Evolutionary conservation across 2,888 invertebrate species (phyloP).

Genomic region (Sphaeridia pumilis): DNA sequence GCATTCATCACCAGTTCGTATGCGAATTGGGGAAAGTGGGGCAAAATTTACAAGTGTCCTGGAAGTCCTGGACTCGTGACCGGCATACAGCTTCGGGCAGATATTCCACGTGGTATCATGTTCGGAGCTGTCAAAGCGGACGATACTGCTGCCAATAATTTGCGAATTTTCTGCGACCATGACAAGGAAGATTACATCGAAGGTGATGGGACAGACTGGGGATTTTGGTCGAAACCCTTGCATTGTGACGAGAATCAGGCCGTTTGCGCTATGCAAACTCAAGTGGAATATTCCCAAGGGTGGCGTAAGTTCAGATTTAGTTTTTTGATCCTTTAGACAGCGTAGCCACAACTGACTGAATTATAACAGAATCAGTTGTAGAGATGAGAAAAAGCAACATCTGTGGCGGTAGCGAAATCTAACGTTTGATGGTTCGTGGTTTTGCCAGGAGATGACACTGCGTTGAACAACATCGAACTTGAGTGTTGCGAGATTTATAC

Average conservation of each 20-base stretch:
- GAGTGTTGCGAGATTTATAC: slow-evolving; percentile 27
- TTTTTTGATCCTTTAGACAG: not conserved
- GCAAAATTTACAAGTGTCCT: slow-evolving; percentile 20
- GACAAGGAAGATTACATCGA: slow-evolving; percentile 2
- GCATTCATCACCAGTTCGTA: slow-evolving; percentile 22
- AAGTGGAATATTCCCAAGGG: slow-evolving; percentile 28
- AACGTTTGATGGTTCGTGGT: slow-evolving; percentile 1
- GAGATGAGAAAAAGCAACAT: too few species aligned
- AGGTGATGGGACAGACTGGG: slow-evolving; percentile 14
- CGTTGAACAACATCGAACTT: slow-evolving; percentile 28
- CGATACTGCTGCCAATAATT: slow-evolving; percentile 3
- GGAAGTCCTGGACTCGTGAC: slow-evolving; percentile 4
- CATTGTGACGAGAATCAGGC: slow-evolving; percentile 16
- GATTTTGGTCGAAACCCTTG: slow-evolving; percentile 5
- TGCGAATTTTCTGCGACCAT: slow-evolving; percentile 1
- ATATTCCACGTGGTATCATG: slow-evolving; percentile 6
- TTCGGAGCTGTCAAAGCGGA: slow-evolving; percentile 5
- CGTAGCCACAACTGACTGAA: not conserved
- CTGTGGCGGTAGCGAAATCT: too few species aligned
- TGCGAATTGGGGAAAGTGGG: slow-evolving; percentile 30
- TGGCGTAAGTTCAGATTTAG: slow-evolving; percentile 17
- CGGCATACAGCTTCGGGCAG: slow-evolving; percentile 11
- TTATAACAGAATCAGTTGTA: too few species aligned
- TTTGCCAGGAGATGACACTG: slow-evolving; percentile 27
- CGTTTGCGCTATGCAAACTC: slow-evolving; percentile 31